phyloP scores from a whole-genome alignment of 2,113 vertebrate genomes.

The Phyllostomus discolor region DNA sequence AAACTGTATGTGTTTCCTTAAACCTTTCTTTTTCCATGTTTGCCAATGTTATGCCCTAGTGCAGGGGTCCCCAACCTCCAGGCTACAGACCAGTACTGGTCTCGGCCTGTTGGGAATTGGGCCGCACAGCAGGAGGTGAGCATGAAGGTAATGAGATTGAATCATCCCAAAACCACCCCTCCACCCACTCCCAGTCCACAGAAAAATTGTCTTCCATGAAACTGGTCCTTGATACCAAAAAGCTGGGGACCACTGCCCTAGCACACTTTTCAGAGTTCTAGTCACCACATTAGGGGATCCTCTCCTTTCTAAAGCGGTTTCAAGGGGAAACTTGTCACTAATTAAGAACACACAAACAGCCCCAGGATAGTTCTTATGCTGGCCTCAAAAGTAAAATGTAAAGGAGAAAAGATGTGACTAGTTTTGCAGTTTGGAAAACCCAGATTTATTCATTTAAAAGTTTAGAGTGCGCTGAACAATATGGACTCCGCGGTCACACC shows the following conservation, averaged over 20 bases:
- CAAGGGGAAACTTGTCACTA: constrained; percentile 1
- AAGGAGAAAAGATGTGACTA: constrained; percentile 2
- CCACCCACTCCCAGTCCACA: no score
- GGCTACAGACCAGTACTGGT: no score
- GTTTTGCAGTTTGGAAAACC: constrained; percentile 14
- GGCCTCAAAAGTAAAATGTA: constrained; percentile 28
- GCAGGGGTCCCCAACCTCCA: not conserved
- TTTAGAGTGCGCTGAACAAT: not conserved
- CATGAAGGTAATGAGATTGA: no score
- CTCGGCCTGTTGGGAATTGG: no score
- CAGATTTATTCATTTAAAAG: not conserved
- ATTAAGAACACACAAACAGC: not conserved
- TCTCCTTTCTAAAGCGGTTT: constrained; percentile 44
- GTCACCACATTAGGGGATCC: not conserved
- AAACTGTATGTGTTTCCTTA: not conserved
- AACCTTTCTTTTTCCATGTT: not conserved
- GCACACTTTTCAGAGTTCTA: constrained; percentile 1
- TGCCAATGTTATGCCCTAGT: not conserved
- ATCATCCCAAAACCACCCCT: no score
- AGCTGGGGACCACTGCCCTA: not conserved
- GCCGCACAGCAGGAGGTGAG: no score
- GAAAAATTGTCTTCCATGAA: no score
- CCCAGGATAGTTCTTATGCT: constrained; percentile 13
- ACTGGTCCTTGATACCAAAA: no score
- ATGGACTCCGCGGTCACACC: not conserved